A percentile compares a stretch with the other conserved stretches of the same genome.
Conservation (phyloP, 2,113 vertebrate genomes). For the Lontra canadensis region DNA sequence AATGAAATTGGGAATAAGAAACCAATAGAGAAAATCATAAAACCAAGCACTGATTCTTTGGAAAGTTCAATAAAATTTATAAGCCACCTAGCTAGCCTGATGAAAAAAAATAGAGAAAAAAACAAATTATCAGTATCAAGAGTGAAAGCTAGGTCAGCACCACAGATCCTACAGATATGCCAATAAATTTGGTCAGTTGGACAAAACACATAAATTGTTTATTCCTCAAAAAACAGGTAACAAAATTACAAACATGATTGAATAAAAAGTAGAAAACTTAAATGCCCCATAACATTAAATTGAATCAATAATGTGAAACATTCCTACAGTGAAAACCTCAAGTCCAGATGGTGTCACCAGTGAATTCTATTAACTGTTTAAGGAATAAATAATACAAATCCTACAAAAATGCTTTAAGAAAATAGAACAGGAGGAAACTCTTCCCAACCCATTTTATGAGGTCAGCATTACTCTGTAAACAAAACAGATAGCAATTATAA, state of each 20-base stretch:
- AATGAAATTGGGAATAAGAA: constrained; percentile 25
- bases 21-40: neutral
- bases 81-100: neutral
- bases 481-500: neutral
- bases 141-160: neutral
- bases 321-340: neutral
- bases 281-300: neutral
- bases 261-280: constrained; percentile 1
- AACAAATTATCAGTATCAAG: neutral
- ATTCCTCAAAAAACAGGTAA: constrained; percentile 19
- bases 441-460: constrained; percentile 5
- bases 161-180: neutral
- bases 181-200: neutral
- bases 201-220: neutral
- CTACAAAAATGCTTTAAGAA: constrained; percentile 4
- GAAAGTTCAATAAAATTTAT: constrained; percentile 14
- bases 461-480: neutral
- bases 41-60: neutral
- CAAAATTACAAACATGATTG: constrained; percentile 10
- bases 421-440: neutral
- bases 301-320: neutral
- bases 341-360: neutral
- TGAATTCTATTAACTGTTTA: neutral
- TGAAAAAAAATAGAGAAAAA: neutral
- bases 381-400: constrained; percentile 36